Conservation (phyloP, 2,888 invertebrate species). For the Spisula subtruncata region DNA sequence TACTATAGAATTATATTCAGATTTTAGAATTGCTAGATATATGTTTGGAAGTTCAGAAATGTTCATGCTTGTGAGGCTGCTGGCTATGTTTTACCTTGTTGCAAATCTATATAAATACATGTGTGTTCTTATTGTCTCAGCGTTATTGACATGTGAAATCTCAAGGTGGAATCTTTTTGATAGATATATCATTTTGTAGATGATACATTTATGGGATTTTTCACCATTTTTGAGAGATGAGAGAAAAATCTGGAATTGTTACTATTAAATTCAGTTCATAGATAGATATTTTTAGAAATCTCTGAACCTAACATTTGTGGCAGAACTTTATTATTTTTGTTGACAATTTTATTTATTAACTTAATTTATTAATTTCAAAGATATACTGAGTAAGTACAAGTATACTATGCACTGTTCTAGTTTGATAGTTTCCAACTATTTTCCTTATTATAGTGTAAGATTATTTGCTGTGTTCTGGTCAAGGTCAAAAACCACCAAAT, state of each 20-base stretch:
- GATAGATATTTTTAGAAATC: no score
- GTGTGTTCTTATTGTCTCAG: not conserved
- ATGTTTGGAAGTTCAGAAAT: not conserved
- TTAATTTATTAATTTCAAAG: not conserved
- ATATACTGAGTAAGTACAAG: not conserved
- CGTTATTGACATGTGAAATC: no score
- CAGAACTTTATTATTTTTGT: no score
- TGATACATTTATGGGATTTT: no score
- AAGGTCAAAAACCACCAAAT: no score
- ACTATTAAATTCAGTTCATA: no score
- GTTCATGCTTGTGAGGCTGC: not conserved
- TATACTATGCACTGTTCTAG: not conserved
- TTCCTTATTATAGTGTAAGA: not conserved
- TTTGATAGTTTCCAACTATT: not conserved
- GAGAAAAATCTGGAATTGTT: no score
- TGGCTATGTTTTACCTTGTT: not conserved
- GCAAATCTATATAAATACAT: not conserved
- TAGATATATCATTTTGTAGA: no score
- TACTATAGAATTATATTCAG: not conserved
- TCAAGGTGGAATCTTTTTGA: no score
- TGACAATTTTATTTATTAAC: not conserved
- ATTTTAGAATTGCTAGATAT: slow-evolving; percentile 3
- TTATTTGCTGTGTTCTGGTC: not conserved
- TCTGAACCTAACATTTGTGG: no score
- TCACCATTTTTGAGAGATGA: no score